Evolutionary conservation across 2,888 invertebrate genomes (phyloP).

Genomic region (Frankliniella fusca): DNA sequence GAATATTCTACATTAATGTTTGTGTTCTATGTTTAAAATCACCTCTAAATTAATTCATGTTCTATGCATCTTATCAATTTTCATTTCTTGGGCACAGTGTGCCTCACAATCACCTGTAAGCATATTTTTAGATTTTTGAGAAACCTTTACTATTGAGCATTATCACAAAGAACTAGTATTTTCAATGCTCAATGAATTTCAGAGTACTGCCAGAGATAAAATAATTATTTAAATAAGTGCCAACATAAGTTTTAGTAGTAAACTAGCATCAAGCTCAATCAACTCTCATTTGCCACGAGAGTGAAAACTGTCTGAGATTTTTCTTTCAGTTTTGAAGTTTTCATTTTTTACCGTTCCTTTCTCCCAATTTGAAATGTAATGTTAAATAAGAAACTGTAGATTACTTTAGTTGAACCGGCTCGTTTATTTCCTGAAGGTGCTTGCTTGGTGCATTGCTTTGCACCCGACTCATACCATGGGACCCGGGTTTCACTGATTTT

Average conservation of each 20-base stretch:
- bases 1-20: no score
- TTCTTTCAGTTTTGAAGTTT: not conserved
- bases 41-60: not conserved
- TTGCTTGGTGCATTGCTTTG: no score
- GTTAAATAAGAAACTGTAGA: not conserved
- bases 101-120: not conserved
- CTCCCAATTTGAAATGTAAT: not conserved
- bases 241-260: not conserved
- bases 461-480: no score
- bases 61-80: not conserved
- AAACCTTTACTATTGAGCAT: not conserved
- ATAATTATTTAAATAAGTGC: not conserved
- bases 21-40: not conserved
- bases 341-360: not conserved
- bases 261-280: conserved; percentile 1
- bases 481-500: no score
- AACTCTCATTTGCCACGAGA: not conserved
- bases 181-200: not conserved
- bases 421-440: no score
- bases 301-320: not conserved
- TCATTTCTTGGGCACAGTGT: not conserved
- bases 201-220: not conserved
- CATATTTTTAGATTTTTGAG: not conserved
- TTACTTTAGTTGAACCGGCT: not conserved
- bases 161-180: no score